These are phyloP conservation scores for Galerucella pusilla DNA, from an alignment of 2,888 invertebrate genomes.

Conservation along the genomic window DNA sequence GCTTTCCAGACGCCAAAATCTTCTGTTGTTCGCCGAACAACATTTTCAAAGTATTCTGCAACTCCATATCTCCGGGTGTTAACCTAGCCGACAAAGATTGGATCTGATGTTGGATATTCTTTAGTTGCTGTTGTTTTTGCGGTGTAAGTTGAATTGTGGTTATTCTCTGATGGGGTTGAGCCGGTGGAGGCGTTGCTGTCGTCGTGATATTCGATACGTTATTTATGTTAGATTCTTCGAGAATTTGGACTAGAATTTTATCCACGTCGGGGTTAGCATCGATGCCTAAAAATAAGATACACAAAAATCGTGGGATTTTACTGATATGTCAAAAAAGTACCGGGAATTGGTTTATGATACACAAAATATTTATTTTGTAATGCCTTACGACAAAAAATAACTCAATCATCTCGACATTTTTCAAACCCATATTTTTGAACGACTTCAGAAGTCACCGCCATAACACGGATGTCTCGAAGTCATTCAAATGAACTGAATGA, in stretches of 20 bases:
- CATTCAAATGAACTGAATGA: too few species aligned
- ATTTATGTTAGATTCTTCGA: constrained; percentile 56
- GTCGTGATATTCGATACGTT: constrained; percentile 37
- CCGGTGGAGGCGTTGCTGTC: constrained; percentile 32
- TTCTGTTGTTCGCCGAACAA: constrained; percentile 77
- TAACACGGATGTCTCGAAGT: too few species aligned
- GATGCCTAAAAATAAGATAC: constrained; percentile 20
- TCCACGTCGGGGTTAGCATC: constrained; percentile 60
- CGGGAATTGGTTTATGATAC: too few species aligned
- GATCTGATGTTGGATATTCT: constrained; percentile 76
- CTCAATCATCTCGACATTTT: too few species aligned
- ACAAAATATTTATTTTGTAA: too few species aligned
- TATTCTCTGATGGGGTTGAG: constrained; percentile 67
- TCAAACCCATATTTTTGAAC: too few species aligned
- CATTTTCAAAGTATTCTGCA: constrained; percentile 60
- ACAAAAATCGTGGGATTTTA: neutral
- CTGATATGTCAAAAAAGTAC: neutral
- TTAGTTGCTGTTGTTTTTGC: constrained; percentile 75
- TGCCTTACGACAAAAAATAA: too few species aligned
- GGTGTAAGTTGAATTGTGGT: constrained; percentile 80
- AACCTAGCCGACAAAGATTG: constrained; percentile 71
- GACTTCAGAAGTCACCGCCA: too few species aligned
- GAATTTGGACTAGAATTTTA: constrained; percentile 60
- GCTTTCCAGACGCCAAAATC: constrained; percentile 77
- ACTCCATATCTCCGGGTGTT: constrained; percentile 62